Percentiles rank a stretch among this genome's conserved stretches.
Evolutionary conservation across 2,888 invertebrate genomes (phyloP).

Genomic region (Plagodis dolabraria): DNA sequence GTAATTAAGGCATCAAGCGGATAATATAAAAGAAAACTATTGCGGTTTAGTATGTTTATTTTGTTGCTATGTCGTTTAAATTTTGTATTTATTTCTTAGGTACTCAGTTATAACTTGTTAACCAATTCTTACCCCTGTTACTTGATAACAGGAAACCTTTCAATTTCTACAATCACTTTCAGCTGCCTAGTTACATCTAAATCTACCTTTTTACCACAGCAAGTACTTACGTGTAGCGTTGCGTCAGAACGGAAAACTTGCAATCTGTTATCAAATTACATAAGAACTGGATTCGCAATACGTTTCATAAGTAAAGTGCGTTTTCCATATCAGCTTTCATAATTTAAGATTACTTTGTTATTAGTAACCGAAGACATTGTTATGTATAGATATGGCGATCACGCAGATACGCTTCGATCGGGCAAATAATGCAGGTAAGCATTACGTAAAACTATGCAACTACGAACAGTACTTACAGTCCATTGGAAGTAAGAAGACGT

Average conservation of each 20-base stretch:
- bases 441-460: conserved; percentile 45
- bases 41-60: no score
- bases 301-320: conserved; percentile 45
- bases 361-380: conserved; percentile 45
- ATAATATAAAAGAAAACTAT: no score
- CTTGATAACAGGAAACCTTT: conserved; percentile 26
- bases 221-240: not conserved
- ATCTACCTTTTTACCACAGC: conserved; percentile 6
- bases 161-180: conserved; percentile 33
- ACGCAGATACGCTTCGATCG: conserved; percentile 44
- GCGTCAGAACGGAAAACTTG: conserved; percentile 22
- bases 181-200: conserved; percentile 31
- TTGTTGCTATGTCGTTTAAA: no score
- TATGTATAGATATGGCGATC: conserved; percentile 41
- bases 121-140: not conserved
- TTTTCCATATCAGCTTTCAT: conserved; percentile 53
- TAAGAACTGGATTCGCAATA: conserved; percentile 44
- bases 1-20: no score
- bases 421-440: conserved; percentile 40
- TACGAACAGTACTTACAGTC: conserved; percentile 81
- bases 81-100: no score
- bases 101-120: no score
- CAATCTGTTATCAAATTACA: conserved; percentile 41
- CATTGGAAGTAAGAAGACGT: conserved; percentile 88
- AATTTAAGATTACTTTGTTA: conserved; percentile 42